A percentile compares a stretch with the other conserved stretches of the same genome.
Conservation (phyloP, 2,797 vertebrate species). For the Betta splendens region DNA sequence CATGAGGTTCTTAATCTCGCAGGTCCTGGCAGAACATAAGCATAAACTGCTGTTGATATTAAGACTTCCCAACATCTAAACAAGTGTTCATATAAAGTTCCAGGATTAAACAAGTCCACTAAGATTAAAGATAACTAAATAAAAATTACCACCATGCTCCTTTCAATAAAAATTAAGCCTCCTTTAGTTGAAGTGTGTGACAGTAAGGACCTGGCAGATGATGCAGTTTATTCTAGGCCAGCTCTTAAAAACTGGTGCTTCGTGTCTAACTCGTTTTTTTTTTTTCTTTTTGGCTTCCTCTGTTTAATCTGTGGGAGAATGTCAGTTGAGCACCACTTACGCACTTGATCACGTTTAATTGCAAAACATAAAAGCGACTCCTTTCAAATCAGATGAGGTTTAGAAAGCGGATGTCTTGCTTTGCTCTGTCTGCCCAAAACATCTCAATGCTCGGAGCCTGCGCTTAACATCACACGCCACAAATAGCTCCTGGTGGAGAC, state of each 20-base stretch:
- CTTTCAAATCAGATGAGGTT: constrained; percentile 48
- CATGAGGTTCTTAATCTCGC: constrained; percentile 8
- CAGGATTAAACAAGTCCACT: constrained; percentile 13
- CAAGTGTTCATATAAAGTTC: background rate
- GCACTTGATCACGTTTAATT: constrained; percentile 65
- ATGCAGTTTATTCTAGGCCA: constrained; percentile 47
- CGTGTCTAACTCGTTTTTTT: constrained; percentile 63
- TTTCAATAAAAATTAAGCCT: constrained; percentile 31
- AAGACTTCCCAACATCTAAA: no score
- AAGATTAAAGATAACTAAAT: no score
- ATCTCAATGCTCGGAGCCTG: constrained; percentile 23
- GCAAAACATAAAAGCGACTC: constrained; percentile 47
- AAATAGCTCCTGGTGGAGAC: constrained; percentile 37
- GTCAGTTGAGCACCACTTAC: constrained; percentile 61
- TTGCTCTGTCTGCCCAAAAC: constrained; percentile 38
- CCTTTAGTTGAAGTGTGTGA: constrained; percentile 32
- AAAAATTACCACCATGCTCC: background rate
- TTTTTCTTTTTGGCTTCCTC: constrained; percentile 24
- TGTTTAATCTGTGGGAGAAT: constrained; percentile 48
- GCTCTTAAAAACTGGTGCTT: constrained; percentile 59
- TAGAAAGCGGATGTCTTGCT: constrained; percentile 40
- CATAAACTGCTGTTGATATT: constrained; percentile 20
- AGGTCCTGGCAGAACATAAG: background rate
- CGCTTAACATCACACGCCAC: constrained; percentile 42
- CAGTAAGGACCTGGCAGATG: constrained; percentile 53